Evolutionary conservation across 2,113 vertebrate species (phyloP).

Genomic region (Anolis sagrei): DNA sequence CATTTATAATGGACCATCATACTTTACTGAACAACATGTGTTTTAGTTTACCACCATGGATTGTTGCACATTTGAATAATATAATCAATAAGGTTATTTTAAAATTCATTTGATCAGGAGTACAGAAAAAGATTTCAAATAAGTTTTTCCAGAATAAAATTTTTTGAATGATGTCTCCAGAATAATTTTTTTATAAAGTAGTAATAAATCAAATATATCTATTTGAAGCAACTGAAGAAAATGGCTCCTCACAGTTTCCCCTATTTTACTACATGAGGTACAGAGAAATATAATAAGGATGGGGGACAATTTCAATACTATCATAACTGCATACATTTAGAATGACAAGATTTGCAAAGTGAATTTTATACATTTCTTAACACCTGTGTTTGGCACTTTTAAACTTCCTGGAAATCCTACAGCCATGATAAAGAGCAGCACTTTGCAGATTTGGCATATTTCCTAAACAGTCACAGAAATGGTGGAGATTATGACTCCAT

Average conservation of each 20-base stretch:
- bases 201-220: accelerated
- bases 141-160: neutral
- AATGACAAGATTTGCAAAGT: neutral
- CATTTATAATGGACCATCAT: too few species aligned
- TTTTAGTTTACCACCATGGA: neutral
- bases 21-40: neutral
- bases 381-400: neutral
- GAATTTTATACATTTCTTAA: conserved; percentile 6
- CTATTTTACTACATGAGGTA: neutral
- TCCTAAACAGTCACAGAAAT: conserved; percentile 5
- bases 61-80: neutral
- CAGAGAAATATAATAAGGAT: neutral
- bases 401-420: conserved; percentile 1
- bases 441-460: neutral
- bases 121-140: neutral
- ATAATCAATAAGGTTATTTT: neutral
- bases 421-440: accelerated
- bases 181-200: neutral
- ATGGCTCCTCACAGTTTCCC: neutral
- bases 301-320: neutral
- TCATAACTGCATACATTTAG: neutral
- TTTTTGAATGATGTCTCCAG: neutral
- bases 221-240: too few species aligned
- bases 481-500: neutral
- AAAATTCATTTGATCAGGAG: neutral